phyloP scores from a whole-genome alignment of 2,797 vertebrate species.

The Arctocebus calabarensis region DNA sequence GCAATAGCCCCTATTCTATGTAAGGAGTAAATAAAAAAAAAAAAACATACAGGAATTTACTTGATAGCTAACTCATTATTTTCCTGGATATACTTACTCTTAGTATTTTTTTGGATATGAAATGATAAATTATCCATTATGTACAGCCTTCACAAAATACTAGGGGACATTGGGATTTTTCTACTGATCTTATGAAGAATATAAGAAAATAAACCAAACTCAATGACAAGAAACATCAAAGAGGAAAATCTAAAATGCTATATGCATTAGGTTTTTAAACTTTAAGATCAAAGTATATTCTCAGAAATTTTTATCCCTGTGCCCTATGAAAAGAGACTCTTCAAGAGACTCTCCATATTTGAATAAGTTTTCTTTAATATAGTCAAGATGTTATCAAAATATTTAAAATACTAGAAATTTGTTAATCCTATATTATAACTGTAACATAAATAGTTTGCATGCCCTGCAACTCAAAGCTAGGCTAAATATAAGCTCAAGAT shows the following conservation, averaged over 20 bases:
- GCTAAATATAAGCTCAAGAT: conserved; percentile 12
- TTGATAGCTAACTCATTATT: background rate
- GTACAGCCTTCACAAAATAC: background rate
- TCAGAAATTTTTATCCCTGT: background rate
- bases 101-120: conserved; percentile 18
- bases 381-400: conserved; percentile 54
- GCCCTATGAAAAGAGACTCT: background rate
- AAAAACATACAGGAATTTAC: background rate
- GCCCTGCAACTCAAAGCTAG: conserved; percentile 33
- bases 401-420: conserved; percentile 63
- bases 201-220: conserved; percentile 38
- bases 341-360: background rate
- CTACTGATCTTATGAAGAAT: background rate
- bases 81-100: background rate
- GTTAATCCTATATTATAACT: conserved; percentile 39
- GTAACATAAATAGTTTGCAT: conserved; percentile 40
- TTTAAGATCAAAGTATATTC: conserved; percentile 55
- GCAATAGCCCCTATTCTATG: background rate
- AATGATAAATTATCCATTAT: background rate
- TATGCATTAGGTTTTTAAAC: background rate
- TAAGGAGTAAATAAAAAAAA: conserved; percentile 29
- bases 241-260: background rate
- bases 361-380: conserved; percentile 23
- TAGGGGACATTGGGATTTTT: background rate
- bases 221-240: conserved; percentile 53